These are phyloP conservation scores for Rhodinocichla rosea DNA, from an alignment of 2,113 vertebrate species.

Conservation along the genomic window DNA sequence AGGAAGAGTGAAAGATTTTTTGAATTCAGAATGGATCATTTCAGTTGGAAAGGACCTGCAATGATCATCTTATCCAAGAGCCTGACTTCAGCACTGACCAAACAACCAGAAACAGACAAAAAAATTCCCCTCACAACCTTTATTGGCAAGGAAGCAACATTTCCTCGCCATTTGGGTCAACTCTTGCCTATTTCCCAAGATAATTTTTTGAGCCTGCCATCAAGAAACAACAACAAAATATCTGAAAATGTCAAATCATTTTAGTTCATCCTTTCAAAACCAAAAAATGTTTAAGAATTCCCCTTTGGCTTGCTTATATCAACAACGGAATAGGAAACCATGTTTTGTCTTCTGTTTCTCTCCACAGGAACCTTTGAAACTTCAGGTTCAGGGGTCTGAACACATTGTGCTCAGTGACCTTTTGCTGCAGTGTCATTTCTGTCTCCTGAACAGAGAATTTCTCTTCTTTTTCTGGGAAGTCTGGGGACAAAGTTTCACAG, in stretches of 20 bases:
- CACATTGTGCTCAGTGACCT: conserved; percentile 33
- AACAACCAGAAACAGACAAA: neutral
- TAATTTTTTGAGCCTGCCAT: neutral
- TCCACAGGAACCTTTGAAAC: neutral
- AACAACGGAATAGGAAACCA: neutral
- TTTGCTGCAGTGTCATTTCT: neutral
- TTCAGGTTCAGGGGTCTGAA: conserved; percentile 3
- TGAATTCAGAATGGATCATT: neutral
- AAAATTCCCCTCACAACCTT: neutral
- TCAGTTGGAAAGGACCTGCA: neutral
- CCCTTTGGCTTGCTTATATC: neutral
- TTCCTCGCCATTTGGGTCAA: neutral
- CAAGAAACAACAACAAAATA: neutral
- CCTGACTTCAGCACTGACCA: neutral
- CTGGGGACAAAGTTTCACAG: neutral
- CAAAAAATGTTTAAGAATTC: neutral
- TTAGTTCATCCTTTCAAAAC: neutral
- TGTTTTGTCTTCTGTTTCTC: neutral
- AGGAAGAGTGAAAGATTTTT: neutral
- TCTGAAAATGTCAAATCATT: conserved; percentile 32
- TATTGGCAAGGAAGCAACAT: neutral
- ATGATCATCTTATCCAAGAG: neutral
- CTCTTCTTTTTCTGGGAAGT: neutral
- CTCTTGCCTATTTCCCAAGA: neutral
- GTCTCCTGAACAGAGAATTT: neutral